Base-by-base conservation (phyloP, 2,888 invertebrate genomes). In the Spialia ferax region DNA sequence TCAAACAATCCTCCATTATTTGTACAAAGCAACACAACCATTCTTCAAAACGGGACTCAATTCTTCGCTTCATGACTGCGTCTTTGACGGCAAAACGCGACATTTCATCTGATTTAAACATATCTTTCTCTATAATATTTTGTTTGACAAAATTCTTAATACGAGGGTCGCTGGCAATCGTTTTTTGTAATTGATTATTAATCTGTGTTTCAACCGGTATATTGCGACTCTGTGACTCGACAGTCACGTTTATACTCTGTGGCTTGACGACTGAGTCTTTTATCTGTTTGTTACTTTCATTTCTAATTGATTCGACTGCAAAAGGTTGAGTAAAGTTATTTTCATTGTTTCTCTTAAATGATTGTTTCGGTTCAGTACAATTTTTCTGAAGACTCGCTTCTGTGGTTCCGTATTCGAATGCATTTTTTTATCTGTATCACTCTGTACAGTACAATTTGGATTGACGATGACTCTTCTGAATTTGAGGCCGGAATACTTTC, bases 1-100 rank as follows among this genome's bases (percentile, higher is more conserved):
- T 62, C 2, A 90, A 63, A 0, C 74, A 69, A 11, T 85, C 80
- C 45, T 91, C 91, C 80, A 91, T 81, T 1, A 84, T 80, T 68
- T 90, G 91, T 0, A 69, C 76, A 20, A 79, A 86, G n/a, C 69
- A 71, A 66, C 88, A 89, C 0, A 81, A 59, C 73, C 77, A 85
- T 71, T 91, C 91, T 0, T 85, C 84, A 2, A 80, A 76, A 56
- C 84, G 78, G 0, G 56, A 61, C 26, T 35, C 73, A 2, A 89
- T 69, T 59, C 75, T 81, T 0, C 74, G 18, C 10, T 76, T 75
- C 65, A 80, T 75, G 1, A 52, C 29, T 6, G 22, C 1, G 11
- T 48, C 22, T 22, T 48, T 48, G 22, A 22, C 22, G 11, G 10
- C 4, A 22, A 48, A 48, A 20, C 48, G 48, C 8, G 15, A 18